These are phyloP conservation scores for Clarias laeviceps DNA, from an alignment of 2,797 vertebrate genomes.

Conservation along the genomic window DNA sequence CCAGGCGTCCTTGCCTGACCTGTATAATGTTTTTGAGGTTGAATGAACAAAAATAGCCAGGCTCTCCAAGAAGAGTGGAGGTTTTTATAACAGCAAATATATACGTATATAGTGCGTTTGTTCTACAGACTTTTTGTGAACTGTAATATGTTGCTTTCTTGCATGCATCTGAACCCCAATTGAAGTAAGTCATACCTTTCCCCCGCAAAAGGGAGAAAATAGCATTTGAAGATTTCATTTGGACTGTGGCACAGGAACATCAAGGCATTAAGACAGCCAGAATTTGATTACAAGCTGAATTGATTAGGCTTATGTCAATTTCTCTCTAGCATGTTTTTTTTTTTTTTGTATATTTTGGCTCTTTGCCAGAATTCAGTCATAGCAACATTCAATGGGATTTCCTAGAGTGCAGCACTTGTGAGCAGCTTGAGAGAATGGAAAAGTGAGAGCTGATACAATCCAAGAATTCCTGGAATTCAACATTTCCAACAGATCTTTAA, in stretches of 20 bases:
- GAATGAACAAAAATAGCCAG: not conserved
- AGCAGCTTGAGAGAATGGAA: not conserved
- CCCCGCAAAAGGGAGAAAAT: not conserved
- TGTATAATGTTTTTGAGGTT: not conserved
- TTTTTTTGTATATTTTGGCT: not conserved
- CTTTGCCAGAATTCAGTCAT: not conserved
- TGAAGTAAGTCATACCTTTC: not conserved
- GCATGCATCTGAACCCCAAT: too few species aligned
- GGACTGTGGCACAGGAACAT: not conserved
- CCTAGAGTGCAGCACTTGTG: not conserved
- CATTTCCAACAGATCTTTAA: not conserved
- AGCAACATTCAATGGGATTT: not conserved
- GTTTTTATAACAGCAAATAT: not conserved
- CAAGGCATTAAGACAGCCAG: not conserved
- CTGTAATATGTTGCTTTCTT: not conserved
- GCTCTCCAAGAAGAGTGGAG: not conserved
- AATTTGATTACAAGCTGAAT: constrained; percentile 1
- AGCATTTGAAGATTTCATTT: not conserved
- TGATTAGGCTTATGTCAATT: constrained; percentile 8
- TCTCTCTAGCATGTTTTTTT: not conserved
- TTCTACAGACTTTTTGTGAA: not conserved
- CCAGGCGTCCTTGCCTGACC: not conserved
- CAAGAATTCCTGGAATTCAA: not conserved
- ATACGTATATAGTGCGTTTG: not conserved
- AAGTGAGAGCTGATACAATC: not conserved